Conservation (phyloP, 2,113 vertebrate species). For the Okapia johnstoni region DNA sequence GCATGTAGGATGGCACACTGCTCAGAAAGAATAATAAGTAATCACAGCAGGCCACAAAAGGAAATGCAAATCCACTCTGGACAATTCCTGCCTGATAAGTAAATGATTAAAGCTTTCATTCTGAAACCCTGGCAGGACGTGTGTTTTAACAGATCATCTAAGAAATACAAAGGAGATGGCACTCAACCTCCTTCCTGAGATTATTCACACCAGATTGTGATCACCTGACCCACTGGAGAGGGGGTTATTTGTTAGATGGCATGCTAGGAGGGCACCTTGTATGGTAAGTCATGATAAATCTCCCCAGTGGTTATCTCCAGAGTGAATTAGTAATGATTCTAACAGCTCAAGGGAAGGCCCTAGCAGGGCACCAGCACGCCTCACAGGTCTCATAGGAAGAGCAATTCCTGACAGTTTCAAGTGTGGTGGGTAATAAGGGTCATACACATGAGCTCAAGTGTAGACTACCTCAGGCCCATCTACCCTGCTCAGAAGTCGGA, state of each 20-base stretch:
- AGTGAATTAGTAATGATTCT: background rate
- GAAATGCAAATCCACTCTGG: conserved; percentile 21
- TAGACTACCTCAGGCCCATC: background rate
- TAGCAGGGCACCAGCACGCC: background rate
- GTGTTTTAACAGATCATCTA: conserved; percentile 27
- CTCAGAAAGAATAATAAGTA: background rate
- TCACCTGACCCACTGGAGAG: background rate
- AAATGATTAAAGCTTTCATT: conserved; percentile 36
- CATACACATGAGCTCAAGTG: background rate
- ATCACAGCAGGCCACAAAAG: background rate
- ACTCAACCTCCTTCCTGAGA: background rate
- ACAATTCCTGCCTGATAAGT: background rate
- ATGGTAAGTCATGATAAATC: background rate
- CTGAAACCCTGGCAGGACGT: conserved; percentile 1
- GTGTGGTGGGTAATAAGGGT: background rate
- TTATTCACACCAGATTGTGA: background rate
- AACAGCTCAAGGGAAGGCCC: background rate
- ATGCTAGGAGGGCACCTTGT: background rate
- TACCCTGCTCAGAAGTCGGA: background rate
- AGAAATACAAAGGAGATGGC: background rate
- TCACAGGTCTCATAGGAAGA: background rate
- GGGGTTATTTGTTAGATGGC: background rate
- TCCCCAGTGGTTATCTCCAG: background rate
- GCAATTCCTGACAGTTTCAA: background rate
- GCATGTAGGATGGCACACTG: background rate